Evolutionary conservation across 2,113 vertebrate species (phyloP).

Genomic region (Ivindomyrus marchei): DNA sequence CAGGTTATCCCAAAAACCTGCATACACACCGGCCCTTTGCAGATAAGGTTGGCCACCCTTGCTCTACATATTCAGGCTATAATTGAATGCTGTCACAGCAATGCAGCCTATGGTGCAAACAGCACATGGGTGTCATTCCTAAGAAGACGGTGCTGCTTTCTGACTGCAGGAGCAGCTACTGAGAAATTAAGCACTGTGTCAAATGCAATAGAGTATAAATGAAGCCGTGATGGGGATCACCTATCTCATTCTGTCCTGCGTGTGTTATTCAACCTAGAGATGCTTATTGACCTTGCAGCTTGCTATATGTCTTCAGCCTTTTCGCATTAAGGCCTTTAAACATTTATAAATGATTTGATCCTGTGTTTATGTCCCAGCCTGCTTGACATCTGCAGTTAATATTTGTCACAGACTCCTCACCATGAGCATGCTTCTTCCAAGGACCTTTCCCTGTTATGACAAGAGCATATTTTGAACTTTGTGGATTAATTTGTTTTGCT

Average conservation of each 20-base stretch:
- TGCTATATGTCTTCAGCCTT: slow-evolving; percentile 61
- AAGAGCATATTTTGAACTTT: slow-evolving; percentile 61
- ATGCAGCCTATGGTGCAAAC: not conserved
- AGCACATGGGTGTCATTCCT: not conserved
- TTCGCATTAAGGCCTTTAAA: slow-evolving; percentile 62
- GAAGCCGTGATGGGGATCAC: slow-evolving; percentile 20
- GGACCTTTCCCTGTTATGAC: slow-evolving; percentile 60
- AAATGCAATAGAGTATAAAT: slow-evolving; percentile 2
- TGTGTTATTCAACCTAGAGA: slow-evolving; percentile 54
- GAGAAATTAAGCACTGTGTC: slow-evolving; percentile 37
- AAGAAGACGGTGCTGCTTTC: not conserved
- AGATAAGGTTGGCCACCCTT: too few species aligned
- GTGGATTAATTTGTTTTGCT: slow-evolving; percentile 64
- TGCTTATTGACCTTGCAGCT: slow-evolving; percentile 66
- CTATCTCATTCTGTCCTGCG: slow-evolving; percentile 51
- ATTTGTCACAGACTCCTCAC: slow-evolving; percentile 51
- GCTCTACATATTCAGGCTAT: not conserved
- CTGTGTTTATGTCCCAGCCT: slow-evolving; percentile 59
- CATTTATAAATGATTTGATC: slow-evolving; percentile 58
- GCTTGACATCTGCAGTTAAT: slow-evolving; percentile 63
- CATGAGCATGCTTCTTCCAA: slow-evolving; percentile 39
- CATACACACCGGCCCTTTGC: too few species aligned
- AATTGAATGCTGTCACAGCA: not conserved
- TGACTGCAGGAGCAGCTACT: slow-evolving; percentile 37
- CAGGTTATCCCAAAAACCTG: too few species aligned